Percentiles rank a stretch among this genome's conserved stretches.
These are phyloP conservation scores for Drosophila santomea DNA, from an alignment of 1,140 invertebrate species.

Conservation along the genomic window DNA sequence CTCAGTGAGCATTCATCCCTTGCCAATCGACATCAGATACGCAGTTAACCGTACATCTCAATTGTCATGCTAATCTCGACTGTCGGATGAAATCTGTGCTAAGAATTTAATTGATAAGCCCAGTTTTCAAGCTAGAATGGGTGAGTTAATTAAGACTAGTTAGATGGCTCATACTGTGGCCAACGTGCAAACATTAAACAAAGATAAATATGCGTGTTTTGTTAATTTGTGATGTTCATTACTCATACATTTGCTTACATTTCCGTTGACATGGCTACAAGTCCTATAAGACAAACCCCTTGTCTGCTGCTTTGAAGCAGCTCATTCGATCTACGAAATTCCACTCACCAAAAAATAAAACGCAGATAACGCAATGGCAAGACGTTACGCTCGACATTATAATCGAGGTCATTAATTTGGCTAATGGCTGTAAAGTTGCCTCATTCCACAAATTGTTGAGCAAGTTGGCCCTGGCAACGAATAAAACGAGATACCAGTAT, in stretches of 20 bases:
- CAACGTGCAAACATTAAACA: no score
- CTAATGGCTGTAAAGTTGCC: slow-evolving; percentile 27
- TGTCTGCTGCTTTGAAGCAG: slow-evolving; percentile 2
- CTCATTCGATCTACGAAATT: slow-evolving; percentile 1
- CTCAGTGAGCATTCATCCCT: slow-evolving; percentile 24
- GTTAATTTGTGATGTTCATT: no score
- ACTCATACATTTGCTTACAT: no score
- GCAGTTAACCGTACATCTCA: slow-evolving; percentile 9
- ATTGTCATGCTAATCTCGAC: slow-evolving; percentile 35
- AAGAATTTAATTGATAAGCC: slow-evolving; percentile 35
- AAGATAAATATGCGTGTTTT: no score
- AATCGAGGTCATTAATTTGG: slow-evolving; percentile 55
- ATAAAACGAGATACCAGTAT: neutral
- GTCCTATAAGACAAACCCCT: neutral
- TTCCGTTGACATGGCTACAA: neutral
- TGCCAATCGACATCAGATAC: slow-evolving; percentile 5
- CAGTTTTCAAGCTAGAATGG: neutral
- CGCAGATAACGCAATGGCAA: neutral
- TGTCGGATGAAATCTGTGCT: slow-evolving; percentile 16
- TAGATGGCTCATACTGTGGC: no score
- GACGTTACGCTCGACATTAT: slow-evolving; percentile 26
- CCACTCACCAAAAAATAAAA: neutral
- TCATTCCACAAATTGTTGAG: neutral
- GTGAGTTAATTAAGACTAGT: neutral
- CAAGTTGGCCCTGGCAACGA: slow-evolving; percentile 23